Percentiles rank a stretch among this genome's conserved stretches.
Conservation (phyloP, 2,113 vertebrate species). For the Mola mola region DNA sequence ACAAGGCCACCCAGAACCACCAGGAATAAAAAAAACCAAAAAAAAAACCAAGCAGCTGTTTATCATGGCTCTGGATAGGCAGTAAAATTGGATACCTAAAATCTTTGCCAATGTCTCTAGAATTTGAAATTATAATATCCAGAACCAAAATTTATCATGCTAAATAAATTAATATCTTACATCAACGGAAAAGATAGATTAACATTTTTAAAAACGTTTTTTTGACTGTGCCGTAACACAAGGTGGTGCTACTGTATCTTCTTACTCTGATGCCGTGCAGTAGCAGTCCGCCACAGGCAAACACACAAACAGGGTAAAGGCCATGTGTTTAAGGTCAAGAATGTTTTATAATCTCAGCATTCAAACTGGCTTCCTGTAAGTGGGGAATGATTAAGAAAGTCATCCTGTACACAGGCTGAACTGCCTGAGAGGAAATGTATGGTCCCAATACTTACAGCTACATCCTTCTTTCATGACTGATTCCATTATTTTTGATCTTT, state of each 20-base stretch:
- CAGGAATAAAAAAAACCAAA: too few relatives aligned
- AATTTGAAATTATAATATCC: too few relatives aligned
- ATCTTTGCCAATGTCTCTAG: too few relatives aligned
- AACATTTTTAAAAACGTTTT: conserved; percentile 29
- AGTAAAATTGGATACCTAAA: too few relatives aligned
- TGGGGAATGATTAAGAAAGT: conserved; percentile 27
- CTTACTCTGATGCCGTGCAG: conserved; percentile 21
- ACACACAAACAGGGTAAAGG: conserved; percentile 46
- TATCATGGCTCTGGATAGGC: too few relatives aligned
- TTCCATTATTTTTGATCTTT: conserved; percentile 26
- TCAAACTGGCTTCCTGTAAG: conserved; percentile 36
- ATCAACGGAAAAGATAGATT: too few relatives aligned
- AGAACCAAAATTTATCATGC: too few relatives aligned
- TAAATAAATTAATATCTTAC: too few relatives aligned
- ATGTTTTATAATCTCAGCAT: conserved; percentile 48
- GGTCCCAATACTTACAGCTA: conserved; percentile 13
- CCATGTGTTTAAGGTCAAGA: conserved; percentile 49
- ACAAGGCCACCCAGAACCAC: too few relatives aligned
- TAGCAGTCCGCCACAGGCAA: conserved; percentile 16
- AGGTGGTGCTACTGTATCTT: conserved; percentile 78
- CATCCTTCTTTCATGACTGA: conserved; percentile 20
- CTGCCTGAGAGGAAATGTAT: conserved; percentile 6
- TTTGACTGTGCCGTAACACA: conserved; percentile 67
- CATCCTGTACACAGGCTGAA: conserved; percentile 12
- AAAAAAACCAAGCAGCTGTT: too few relatives aligned